Percentiles rank a stretch among this genome's conserved stretches.
phyloP scores from a whole-genome alignment of 2,113 vertebrate genomes.

The Chunga burmeisteri region DNA sequence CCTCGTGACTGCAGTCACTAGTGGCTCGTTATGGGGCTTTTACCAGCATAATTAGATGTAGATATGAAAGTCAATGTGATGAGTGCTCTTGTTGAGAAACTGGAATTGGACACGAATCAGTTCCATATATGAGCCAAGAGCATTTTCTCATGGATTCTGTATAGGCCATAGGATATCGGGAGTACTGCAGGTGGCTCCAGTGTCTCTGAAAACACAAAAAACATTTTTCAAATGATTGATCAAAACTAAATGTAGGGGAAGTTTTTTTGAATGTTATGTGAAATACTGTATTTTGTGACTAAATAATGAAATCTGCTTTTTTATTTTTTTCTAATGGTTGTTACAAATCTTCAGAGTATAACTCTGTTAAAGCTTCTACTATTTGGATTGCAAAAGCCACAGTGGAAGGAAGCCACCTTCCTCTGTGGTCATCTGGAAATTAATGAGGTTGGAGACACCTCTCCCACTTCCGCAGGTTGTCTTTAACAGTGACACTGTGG shows the following conservation, averaged over 20 bases:
- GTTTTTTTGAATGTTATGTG: fast-evolving
- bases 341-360: background rate
- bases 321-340: no score
- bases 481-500: background rate
- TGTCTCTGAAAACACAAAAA: background rate
- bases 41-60: background rate
- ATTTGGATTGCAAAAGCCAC: background rate
- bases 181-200: background rate
- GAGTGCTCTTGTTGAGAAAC: background rate
- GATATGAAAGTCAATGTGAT: background rate
- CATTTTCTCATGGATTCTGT: background rate
- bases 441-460: background rate
- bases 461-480: background rate
- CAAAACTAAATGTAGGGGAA: background rate
- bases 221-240: background rate
- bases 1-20: background rate
- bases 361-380: background rate
- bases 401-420: background rate
- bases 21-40: background rate
- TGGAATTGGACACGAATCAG: background rate
- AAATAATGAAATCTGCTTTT: background rate
- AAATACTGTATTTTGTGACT: background rate
- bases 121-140: background rate
- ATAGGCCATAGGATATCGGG: background rate
- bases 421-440: background rate